Percentiles rank a stretch among this genome's conserved stretches.
Conservation (phyloP, 2,888 invertebrate genomes). For the Epinotia brunnichana region DNA sequence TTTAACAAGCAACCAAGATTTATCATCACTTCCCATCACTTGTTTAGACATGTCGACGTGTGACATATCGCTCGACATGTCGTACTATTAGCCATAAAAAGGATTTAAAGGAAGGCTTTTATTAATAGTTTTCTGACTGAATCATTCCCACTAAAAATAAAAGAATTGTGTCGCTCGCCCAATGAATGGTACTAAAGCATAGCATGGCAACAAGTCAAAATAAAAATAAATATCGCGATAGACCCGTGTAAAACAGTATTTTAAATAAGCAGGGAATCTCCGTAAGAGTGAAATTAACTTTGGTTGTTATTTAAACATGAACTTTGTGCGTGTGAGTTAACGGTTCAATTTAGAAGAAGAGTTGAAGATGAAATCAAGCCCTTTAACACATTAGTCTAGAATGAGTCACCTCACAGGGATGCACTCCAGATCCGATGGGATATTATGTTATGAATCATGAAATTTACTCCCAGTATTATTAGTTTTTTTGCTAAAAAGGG, state of each 20-base stretch:
- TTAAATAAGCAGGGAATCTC: not conserved
- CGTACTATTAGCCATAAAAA: not conserved
- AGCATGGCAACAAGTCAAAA: constrained; percentile 13
- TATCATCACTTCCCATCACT: no score
- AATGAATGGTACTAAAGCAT: not conserved
- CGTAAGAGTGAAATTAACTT: not conserved
- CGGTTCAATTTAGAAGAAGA: not conserved
- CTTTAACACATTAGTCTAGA: not conserved
- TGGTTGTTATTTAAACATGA: not conserved
- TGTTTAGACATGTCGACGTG: no score
- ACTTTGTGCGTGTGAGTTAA: not conserved
- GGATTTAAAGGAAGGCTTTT: not conserved
- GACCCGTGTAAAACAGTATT: no score
- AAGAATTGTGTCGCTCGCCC: not conserved
- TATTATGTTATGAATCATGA: not conserved
- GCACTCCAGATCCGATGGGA: constrained; percentile 23
- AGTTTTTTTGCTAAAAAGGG: not conserved
- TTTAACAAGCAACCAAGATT: no score
- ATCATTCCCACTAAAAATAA: not conserved
- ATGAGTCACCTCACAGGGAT: constrained; percentile 31
- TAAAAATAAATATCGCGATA: no score
- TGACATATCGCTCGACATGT: not conserved
- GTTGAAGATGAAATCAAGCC: not conserved
- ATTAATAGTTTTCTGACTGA: not conserved
- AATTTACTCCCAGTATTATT: constrained; percentile 4